A percentile compares a stretch with the other conserved stretches of the same genome.
Evolutionary conservation across 2,113 vertebrate genomes (phyloP).

Genomic region (Bagarius yarrelli): DNA sequence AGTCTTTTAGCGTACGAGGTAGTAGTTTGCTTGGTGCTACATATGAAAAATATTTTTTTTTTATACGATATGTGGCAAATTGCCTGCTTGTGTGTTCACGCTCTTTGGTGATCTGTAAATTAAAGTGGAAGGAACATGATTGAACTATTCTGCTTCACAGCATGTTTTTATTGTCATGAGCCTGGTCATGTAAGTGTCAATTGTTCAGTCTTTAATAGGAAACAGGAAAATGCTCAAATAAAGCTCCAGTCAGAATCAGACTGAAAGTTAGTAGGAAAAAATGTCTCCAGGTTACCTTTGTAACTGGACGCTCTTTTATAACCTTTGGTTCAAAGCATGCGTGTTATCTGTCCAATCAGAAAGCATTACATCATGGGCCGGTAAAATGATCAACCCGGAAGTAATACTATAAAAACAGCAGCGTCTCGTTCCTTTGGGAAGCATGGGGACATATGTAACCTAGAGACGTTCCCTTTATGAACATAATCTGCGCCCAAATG

Average conservation of each 20-base stretch:
- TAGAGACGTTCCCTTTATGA: background rate
- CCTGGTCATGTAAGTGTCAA: background rate
- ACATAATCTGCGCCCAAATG: background rate
- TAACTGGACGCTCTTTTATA: too few relatives aligned
- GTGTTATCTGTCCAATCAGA: too few relatives aligned
- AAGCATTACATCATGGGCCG: too few relatives aligned
- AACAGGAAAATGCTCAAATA: background rate
- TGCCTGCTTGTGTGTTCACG: background rate
- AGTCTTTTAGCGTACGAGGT: background rate
- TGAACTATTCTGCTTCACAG: background rate
- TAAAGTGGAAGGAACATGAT: background rate
- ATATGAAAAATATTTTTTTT: background rate
- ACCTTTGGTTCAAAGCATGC: too few relatives aligned
- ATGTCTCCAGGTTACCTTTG: too few relatives aligned
- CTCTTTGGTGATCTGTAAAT: background rate
- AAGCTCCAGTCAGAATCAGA: background rate
- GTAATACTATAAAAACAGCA: too few relatives aligned
- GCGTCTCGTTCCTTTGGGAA: too few relatives aligned
- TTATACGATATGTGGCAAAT: background rate
- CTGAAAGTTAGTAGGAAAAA: background rate
- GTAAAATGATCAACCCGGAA: too few relatives aligned
- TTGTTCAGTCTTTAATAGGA: background rate
- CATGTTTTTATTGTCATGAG: background rate
- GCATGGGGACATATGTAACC: background rate
- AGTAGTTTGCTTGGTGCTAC: background rate